phyloP scores from a whole-genome alignment of 2,797 vertebrate species.

The Myotis findleyi region DNA sequence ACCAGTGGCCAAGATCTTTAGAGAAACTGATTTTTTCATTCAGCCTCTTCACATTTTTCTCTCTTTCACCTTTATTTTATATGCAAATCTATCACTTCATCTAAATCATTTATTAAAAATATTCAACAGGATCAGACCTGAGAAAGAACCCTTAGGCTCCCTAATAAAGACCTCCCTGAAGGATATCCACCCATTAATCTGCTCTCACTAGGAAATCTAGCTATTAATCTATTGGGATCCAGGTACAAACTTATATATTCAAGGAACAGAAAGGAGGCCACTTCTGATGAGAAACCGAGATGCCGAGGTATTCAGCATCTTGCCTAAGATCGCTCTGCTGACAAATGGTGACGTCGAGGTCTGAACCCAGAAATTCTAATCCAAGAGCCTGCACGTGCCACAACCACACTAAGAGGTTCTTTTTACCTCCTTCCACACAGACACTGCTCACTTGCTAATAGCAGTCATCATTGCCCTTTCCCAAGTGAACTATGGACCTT shows the following conservation, averaged over 20 bases:
- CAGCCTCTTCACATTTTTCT: not conserved
- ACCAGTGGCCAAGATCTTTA: not conserved
- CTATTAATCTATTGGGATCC: not conserved
- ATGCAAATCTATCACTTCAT: slow-evolving; percentile 3
- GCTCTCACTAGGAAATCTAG: not conserved
- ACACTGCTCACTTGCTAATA: not conserved
- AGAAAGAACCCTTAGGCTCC: not conserved
- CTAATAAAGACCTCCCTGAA: not conserved
- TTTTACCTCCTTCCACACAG: not conserved
- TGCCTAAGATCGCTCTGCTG: not conserved
- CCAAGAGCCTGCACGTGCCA: not conserved
- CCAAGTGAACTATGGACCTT: not conserved
- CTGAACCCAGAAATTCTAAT: not conserved
- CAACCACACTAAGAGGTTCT: not conserved
- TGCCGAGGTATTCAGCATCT: not conserved
- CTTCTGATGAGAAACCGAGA: not conserved
- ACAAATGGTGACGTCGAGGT: not conserved
- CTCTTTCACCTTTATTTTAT: slow-evolving; percentile 12
- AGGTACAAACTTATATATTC: not conserved
- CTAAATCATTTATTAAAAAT: not conserved
- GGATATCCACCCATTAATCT: not conserved
- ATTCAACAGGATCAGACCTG: not conserved
- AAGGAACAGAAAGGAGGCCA: not conserved
- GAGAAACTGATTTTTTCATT: not conserved
- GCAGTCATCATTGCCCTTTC: not conserved